These are phyloP conservation scores for Microcebus ravelobensis DNA, from an alignment of 2,113 vertebrate genomes.

Conservation along the genomic window DNA sequence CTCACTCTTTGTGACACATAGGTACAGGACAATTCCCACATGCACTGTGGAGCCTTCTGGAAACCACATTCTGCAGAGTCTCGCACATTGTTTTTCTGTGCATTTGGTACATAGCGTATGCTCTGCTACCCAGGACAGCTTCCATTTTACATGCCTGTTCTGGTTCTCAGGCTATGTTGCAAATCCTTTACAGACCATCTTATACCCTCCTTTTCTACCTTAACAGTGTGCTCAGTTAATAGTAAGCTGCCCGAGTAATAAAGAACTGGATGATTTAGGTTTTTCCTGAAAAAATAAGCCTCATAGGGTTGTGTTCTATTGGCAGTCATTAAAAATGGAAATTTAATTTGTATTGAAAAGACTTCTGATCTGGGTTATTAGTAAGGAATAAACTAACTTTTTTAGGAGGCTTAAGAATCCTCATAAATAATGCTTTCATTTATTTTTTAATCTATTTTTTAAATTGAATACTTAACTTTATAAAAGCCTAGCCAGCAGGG, in stretches of 20 bases:
- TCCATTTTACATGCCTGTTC: background rate
- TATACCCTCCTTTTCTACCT: background rate
- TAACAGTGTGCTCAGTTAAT: background rate
- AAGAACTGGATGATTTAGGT: background rate
- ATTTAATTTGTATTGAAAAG: slow-evolving; percentile 39
- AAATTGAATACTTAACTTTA: background rate
- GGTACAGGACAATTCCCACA: background rate
- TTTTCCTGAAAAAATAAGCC: background rate
- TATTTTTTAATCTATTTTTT: background rate
- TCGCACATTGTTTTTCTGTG: background rate
- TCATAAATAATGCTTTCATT: background rate
- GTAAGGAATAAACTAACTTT: slow-evolving; percentile 20
- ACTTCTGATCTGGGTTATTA: slow-evolving; percentile 21
- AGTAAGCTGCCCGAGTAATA: background rate
- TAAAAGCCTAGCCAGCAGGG: background rate
- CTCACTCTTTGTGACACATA: background rate
- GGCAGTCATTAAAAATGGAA: background rate
- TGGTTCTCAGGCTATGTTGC: background rate
- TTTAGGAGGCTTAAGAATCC: background rate
- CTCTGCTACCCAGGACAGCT: background rate
- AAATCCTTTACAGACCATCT: background rate
- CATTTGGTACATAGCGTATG: background rate
- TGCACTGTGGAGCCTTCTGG: background rate
- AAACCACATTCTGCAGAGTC: background rate
- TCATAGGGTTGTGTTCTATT: slow-evolving; percentile 16